Evolutionary conservation across 1,140 invertebrate species (phyloP), one percentile per base, ranked within the genome.

Genomic region (Ostrea denselamellosa): DNA sequence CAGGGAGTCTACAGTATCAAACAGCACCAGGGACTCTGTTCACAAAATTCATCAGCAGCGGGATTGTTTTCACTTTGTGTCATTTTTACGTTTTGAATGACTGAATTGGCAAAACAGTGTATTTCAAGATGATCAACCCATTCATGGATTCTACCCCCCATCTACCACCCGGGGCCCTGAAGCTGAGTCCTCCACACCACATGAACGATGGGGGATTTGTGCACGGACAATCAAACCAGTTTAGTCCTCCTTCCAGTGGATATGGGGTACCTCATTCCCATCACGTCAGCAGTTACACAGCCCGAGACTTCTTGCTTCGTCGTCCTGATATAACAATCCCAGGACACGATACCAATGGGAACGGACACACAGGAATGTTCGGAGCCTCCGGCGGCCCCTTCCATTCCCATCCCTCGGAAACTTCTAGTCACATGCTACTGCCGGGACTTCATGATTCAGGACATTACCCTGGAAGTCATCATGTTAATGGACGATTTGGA

Each of bases 281-380:
- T 87, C 93, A 94, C 65, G 96, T 96, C 88, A 95, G 96, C 2
- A 95, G 96, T 28, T 97, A 97, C 94, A 96, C 97, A 34, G 96
- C 97, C 0, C 94, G 97, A 8, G 97, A 98, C 91, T 97, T 97
- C 91, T 93, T 98, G 1, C 95, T 97, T 2, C 96, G 97, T 1
- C 95, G 97, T 8, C 96, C 97, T 62, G 95, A 94, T 85, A 92
- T 94, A 87, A 90, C 92, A 7, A 87, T 91, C n/a, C 85, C 91
- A 25, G 89, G 91, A 52, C 93, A 93, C 88, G 94, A 94, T 12
- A 90, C 92, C 0, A 91, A 93, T 62, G 89, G 92, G 4, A 89
- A 90, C 10, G 90, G 93, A 54, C 94, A 94, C n/a, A 90, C 90
- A 56, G 92, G 93, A n/a, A 94, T 95, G 94, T 94, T 94, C 88